Evolutionary conservation across 2,888 invertebrate species (phyloP).

Genomic region (Mesochorus sp.): DNA sequence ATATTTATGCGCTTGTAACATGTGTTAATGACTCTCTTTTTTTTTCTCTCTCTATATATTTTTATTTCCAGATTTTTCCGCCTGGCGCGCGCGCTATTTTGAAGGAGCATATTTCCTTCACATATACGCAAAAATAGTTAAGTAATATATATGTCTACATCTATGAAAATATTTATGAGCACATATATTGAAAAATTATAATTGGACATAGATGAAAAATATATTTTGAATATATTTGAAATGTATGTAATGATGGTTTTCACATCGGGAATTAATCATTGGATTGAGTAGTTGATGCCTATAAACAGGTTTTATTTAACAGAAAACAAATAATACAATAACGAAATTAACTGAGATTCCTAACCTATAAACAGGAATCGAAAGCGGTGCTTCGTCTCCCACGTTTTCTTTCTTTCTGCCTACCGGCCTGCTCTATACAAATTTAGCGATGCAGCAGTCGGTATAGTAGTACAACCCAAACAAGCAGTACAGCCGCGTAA

Average conservation of each 20-base stretch:
- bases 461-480: not conserved
- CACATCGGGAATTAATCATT: not conserved
- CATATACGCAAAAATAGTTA: no score
- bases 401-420: not conserved
- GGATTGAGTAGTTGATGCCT: constrained; percentile 20
- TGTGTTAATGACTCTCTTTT: no score
- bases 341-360: not conserved
- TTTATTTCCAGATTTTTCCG: no score
- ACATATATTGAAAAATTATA: no score
- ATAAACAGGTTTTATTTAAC: constrained; percentile 19
- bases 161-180: no score
- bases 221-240: no score
- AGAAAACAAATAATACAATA: not conserved
- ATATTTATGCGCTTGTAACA: no score
- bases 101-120: no score
- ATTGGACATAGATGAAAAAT: no score
- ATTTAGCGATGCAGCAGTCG: not conserved
- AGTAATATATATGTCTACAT: no score
- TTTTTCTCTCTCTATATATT: no score
- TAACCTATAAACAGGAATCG: constrained; percentile 26
- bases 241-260: not conserved
- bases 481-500: not conserved
- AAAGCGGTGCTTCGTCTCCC: constrained; percentile 9
- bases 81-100: no score
- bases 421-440: not conserved